Conservation (phyloP, 2,113 vertebrate genomes). For the Callionymus lyra region DNA sequence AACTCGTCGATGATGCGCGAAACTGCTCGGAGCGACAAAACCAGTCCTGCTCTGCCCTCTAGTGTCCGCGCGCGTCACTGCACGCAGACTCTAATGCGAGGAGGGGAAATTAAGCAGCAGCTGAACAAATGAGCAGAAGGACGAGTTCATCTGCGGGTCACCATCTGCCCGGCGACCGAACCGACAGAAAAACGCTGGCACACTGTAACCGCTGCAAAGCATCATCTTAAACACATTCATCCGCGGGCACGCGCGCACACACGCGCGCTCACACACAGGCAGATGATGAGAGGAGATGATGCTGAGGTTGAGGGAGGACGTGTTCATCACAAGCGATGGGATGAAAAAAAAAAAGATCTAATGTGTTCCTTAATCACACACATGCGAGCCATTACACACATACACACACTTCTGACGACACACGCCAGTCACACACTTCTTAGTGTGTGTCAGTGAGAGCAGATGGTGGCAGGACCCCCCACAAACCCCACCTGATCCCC, state of each 20-base stretch:
- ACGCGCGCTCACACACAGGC: slow-evolving; percentile 21
- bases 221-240: slow-evolving; percentile 60
- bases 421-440: neutral
- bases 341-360: slow-evolving; percentile 31
- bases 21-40: no score
- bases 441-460: neutral
- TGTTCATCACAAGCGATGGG: no score
- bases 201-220: slow-evolving; percentile 69
- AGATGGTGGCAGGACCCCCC: no score
- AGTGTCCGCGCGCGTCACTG: slow-evolving; percentile 23
- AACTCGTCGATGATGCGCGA: no score
- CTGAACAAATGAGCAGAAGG: slow-evolving; percentile 79
- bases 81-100: slow-evolving; percentile 31
- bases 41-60: slow-evolving; percentile 75
- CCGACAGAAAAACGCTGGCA: slow-evolving; percentile 61
- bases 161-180: slow-evolving; percentile 80
- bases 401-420: slow-evolving; percentile 10
- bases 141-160: slow-evolving; percentile 83
- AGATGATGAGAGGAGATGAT: slow-evolving; percentile 29
- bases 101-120: slow-evolving; percentile 74
- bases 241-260: slow-evolving; percentile 11
- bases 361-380: slow-evolving; percentile 39
- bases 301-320: slow-evolving; percentile 10
- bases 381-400: slow-evolving; percentile 6
- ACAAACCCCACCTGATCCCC: no score